Base-by-base conservation (phyloP, 1,140 invertebrate genomes). In the Anadara kagoshimensis region DNA sequence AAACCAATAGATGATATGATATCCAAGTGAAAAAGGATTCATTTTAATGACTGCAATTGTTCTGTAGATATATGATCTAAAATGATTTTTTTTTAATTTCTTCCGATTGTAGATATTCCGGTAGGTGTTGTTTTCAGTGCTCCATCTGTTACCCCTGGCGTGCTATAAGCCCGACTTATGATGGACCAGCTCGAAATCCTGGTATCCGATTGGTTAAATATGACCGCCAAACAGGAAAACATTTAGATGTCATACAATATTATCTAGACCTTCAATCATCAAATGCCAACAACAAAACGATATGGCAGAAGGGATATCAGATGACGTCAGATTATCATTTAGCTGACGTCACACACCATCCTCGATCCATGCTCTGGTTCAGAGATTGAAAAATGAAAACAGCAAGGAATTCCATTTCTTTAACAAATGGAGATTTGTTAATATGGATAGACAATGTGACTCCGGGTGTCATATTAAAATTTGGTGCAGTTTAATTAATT, bases 71-170 rank as follows among this genome's bases (percentile, higher is more conserved):
- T 36, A 36, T 36, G 29, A n/a, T n/a, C 29, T 3, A 36, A 36
- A 36, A 7, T 36, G 29, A 36, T 36, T 36, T 36, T 36, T 3
- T 36, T 2, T 36, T 36, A 3, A 36, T 36, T 3, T 36, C 7
- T 36, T 36, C 7, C 29, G 7, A 36, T 53, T 53, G 12, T 53
- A 64, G 62, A 41, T 29, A 2, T 10, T 10, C 62, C 62, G 36
- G 62, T 53, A 20, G 5, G 41, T 18, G 62, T 51, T 1, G 2
- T 41, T 10, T n/a, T 64, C 0, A 47, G 47, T 51, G 45, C 62
- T 20, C 62, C 62, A n/a, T 51, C 62, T 18, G 62, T 64, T 5
- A 64, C 62, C 20, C 62, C 62, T 64, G 62, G 62, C 29, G 45
- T n/a, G 51, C 51, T 53, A 64, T 64, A 10, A 36, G 45, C n/a